Conservation (phyloP, 2,888 invertebrate species). For the Nesidiocoris tenuis region DNA sequence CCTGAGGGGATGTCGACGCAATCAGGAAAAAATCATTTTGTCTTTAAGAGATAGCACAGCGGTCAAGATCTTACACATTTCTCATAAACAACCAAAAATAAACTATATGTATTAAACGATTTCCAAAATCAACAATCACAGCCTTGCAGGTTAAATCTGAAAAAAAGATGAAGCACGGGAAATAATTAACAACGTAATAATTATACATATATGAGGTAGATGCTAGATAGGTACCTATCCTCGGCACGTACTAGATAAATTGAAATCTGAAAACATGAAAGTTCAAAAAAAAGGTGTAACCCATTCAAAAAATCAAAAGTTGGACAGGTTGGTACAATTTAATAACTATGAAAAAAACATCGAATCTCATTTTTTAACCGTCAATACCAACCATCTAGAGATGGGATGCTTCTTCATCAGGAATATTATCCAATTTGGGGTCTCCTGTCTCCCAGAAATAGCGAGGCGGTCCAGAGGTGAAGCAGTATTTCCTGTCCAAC, state of each 20-base stretch:
- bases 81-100: not conserved
- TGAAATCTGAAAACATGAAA: too few relatives aligned
- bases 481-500: constrained; percentile 76
- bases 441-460: constrained; percentile 73
- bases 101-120: not conserved
- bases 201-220: too few relatives aligned
- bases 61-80: not conserved
- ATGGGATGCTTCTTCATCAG: constrained; percentile 67
- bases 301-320: too few relatives aligned
- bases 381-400: constrained; percentile 52
- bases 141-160: not conserved
- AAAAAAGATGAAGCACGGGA: too few relatives aligned
- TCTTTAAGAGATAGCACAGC: not conserved
- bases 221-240: too few relatives aligned
- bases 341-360: too few relatives aligned
- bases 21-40: not conserved
- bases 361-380: too few relatives aligned
- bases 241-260: too few relatives aligned
- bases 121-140: not conserved
- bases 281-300: too few relatives aligned
- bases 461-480: constrained; percentile 77
- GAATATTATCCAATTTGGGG: constrained; percentile 68
- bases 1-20: too few relatives aligned
- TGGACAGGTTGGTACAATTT: too few relatives aligned
- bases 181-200: too few relatives aligned